These are phyloP conservation scores for Nerophis lumbriciformis DNA, from an alignment of 2,113 vertebrate genomes.

Conservation along the genomic window DNA sequence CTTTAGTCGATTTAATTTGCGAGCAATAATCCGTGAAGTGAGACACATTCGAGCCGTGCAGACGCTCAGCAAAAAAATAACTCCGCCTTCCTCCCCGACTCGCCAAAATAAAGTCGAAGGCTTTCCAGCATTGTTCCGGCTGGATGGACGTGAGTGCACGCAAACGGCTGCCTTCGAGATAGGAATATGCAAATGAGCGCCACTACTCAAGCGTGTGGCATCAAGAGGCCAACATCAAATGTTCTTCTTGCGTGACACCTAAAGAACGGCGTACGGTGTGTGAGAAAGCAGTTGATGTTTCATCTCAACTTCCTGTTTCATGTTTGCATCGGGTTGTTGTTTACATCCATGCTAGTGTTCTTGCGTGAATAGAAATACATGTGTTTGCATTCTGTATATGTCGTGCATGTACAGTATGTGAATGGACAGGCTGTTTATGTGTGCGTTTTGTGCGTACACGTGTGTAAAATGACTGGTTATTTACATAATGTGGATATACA, in stretches of 20 bases:
- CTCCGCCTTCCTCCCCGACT: not conserved
- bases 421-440: too few species aligned
- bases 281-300: too few species aligned
- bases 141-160: conserved; percentile 22
- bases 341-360: too few species aligned
- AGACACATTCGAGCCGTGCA: not conserved
- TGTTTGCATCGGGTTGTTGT: too few species aligned
- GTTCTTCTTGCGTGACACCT: conserved; percentile 12
- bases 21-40: conserved; percentile 9
- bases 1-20: conserved; percentile 6
- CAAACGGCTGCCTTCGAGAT: conserved; percentile 34
- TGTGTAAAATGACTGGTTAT: too few species aligned
- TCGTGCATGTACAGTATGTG: too few species aligned
- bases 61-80: not conserved
- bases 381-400: too few species aligned
- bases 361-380: too few species aligned
- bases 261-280: not conserved
- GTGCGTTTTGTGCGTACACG: too few species aligned
- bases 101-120: not conserved
- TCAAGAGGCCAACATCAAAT: conserved; percentile 14
- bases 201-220: conserved; percentile 14
- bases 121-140: conserved; percentile 21
- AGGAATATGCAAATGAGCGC: conserved; percentile 39
- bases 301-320: too few species aligned
- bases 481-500: too few species aligned